Conservation (phyloP, 2,797 vertebrate species). For the Poeciliopsis presidionis region DNA sequence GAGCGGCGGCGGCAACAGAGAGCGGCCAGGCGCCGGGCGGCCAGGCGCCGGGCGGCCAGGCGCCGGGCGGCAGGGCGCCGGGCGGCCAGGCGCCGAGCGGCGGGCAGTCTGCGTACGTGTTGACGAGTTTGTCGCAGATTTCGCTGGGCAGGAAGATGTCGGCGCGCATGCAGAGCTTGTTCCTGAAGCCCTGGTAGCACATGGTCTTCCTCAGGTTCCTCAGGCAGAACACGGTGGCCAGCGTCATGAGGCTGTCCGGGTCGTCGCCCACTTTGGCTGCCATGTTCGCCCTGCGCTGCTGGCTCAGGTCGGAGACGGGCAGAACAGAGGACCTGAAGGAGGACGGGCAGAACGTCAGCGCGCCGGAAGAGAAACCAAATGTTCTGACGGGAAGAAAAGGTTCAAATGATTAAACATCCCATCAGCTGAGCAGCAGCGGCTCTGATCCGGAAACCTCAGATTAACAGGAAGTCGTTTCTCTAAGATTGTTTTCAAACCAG, state of each 20-base stretch:
- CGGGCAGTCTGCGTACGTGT: conserved; percentile 81
- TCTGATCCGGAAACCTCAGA: neutral
- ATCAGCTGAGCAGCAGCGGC: neutral
- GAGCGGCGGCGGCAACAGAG: no score
- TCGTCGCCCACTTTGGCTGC: conserved; percentile 92
- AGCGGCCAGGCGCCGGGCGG: no score
- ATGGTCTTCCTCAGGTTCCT: conserved; percentile 94
- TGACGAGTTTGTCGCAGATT: conserved; percentile 96
- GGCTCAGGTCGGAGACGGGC: conserved; percentile 55
- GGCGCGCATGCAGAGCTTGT: conserved; percentile 87
- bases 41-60: neutral
- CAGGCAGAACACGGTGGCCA: conserved; percentile 92
- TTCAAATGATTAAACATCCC: neutral
- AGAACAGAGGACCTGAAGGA: conserved; percentile 50
- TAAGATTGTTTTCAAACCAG: neutral
- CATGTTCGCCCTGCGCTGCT: conserved; percentile 78
- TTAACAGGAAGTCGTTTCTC: neutral
- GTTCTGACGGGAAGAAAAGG: no score
- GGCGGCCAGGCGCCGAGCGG: neutral
- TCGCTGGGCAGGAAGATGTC: conserved; percentile 97
- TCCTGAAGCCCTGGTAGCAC: conserved; percentile 90
- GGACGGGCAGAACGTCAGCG: neutral
- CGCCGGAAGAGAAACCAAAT: no score
- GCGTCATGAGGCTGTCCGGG: conserved; percentile 92
- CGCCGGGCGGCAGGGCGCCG: no score